Percentiles rank a stretch among this genome's conserved stretches.
Conservation (phyloP, 2,797 vertebrate species). For the Enteromius unitaeniatus region DNA sequence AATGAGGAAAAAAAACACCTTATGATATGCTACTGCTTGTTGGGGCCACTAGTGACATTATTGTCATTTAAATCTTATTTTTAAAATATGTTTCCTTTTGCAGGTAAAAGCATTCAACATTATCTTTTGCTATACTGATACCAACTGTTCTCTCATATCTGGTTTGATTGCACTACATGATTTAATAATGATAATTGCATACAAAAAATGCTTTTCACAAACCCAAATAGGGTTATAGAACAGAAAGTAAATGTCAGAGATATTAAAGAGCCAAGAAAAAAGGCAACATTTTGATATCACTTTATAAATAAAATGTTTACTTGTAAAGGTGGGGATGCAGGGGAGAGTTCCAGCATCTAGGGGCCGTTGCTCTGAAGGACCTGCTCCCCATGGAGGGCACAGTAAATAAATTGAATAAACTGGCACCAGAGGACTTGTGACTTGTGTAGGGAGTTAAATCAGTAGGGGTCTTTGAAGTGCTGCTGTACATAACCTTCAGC, state of each 20-base stretch:
- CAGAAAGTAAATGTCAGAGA: not conserved
- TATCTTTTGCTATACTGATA: not conserved
- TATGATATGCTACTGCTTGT: not conserved
- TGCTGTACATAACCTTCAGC: not conserved
- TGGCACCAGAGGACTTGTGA: conserved; percentile 7
- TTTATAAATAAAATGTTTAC: not conserved
- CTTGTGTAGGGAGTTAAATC: conserved; percentile 12
- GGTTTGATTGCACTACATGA: not conserved
- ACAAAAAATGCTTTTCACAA: not conserved
- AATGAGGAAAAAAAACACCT: not conserved
- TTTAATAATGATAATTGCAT: not conserved
- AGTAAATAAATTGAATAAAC: conserved; percentile 6
- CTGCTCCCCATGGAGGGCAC: not conserved
- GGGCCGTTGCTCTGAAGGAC: not conserved
- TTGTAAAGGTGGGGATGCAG: conserved; percentile 5
- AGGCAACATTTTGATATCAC: not conserved
- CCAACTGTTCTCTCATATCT: not conserved
- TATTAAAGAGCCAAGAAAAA: not conserved
- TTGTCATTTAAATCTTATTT: not conserved
- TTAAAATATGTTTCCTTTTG: not conserved
- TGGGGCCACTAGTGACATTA: no score
- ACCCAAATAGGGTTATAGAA: not conserved
- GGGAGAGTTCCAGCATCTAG: not conserved
- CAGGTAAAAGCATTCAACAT: not conserved
- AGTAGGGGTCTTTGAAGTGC: conserved; percentile 1